Evolutionary conservation across 2,888 invertebrate species (phyloP), one percentile per base, ranked within the genome.

Genomic region (Polydrusus tereticollis): DNA sequence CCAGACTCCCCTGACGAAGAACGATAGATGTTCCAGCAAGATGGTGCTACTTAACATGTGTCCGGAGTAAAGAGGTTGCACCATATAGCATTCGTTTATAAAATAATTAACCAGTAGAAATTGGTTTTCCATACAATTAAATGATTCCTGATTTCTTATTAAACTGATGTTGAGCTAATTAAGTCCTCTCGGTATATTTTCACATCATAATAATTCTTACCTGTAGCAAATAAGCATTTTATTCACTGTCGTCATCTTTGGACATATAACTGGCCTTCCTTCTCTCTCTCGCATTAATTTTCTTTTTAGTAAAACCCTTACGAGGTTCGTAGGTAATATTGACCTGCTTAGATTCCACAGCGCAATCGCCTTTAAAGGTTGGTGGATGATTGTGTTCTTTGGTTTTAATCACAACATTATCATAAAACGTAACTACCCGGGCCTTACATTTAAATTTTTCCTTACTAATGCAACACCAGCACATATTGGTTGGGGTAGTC

Each of bases 391-490:
- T 77, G 57, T 77, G 77, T 7, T 66, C 58, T 18, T 45, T 70
- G 14, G 59, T 60, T 21, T 76, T 77, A 21, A 77, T 59, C 18
- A 75, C 60, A 3, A 78, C 69, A 47, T 68, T 74, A 45, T 65
- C 59, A 7, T 63, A 67, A 29, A 52, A 65, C 8, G 77, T 74
- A 0, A 74, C 73, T 10, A 80, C 14, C 7, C 81, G 77, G 10
- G 80, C 78, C 74, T 77, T 82, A 69, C 83, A 83, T 64, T 78
- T 81, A 16, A 59, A 60, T 36, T 72, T 78, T 23, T 77, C 76
- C 57, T 81, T 82, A 12, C 68, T 71, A 12, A 72, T 64, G 60
- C 82, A 82, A 62, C 78, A 77, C 82, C 82, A 82, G 38, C 75
- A 76, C 41, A 74, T 77, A 10, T 76, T 73, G 5, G 77, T 78